Evolutionary conservation across 1,140 invertebrate species (phyloP).

Genomic region (Rhopalosiphum maidis): DNA sequence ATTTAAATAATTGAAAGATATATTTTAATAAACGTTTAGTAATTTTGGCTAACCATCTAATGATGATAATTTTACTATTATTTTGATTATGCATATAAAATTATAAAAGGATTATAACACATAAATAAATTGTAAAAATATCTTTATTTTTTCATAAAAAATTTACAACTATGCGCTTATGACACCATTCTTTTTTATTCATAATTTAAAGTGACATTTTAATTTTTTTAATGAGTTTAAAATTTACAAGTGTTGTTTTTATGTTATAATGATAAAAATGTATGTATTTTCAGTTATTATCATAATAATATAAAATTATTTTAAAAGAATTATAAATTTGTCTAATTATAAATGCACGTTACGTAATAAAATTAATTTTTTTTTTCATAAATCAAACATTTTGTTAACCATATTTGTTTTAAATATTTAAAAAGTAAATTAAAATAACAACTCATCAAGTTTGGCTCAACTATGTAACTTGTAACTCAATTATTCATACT

Average conservation of each 20-base stretch:
- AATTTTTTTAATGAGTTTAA: background rate
- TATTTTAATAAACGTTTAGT: too few relatives aligned
- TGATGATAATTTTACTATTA: background rate
- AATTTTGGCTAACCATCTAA: too few relatives aligned
- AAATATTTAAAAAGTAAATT: background rate
- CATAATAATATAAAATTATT: background rate
- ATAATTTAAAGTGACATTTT: background rate
- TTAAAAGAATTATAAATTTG: background rate
- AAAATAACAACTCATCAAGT: conserved; percentile 6
- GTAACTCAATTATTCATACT: conserved; percentile 16
- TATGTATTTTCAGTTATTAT: background rate
- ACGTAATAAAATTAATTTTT: background rate
- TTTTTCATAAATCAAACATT: conserved; percentile 10
- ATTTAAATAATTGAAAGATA: background rate
- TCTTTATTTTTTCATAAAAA: background rate
- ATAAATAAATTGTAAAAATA: background rate
- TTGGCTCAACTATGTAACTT: background rate
- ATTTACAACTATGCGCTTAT: background rate
- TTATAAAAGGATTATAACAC: background rate
- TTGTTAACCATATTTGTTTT: background rate
- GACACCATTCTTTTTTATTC: background rate
- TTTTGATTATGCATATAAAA: background rate
- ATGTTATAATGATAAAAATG: background rate
- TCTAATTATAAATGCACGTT: background rate
- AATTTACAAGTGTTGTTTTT: conserved; percentile 22